These are phyloP conservation scores for Mercenaria mercenaria DNA, from an alignment of 1,140 invertebrate species.

Conservation along the genomic window DNA sequence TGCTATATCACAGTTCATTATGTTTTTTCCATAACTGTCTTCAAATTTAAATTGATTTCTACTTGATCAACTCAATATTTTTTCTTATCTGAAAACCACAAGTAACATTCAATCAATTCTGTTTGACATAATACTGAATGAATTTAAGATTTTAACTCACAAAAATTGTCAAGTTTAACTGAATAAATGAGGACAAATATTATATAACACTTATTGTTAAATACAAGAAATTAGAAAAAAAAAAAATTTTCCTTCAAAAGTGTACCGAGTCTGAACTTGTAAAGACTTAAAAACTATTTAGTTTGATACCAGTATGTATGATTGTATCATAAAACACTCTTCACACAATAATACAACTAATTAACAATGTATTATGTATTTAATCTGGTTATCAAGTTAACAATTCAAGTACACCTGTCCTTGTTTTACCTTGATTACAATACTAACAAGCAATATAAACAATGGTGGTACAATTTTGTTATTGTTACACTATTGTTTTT, in stretches of 20 bases:
- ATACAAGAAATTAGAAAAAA: no score
- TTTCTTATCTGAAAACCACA: constrained; percentile 63
- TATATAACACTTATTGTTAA: no score
- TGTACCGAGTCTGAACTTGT: no score
- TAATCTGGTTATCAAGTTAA: no score
- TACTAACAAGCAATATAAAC: neutral
- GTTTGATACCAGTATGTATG: no score
- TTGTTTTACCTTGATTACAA: neutral
- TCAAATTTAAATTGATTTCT: constrained; percentile 60
- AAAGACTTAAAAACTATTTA: no score
- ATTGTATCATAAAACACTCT: no score
- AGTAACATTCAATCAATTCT: constrained; percentile 53
- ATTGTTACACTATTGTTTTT: neutral
- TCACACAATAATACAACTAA: no score
- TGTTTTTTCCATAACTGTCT: neutral
- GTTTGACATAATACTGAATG: constrained; percentile 44
- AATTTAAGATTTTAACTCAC: neutral
- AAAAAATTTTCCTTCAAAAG: no score
- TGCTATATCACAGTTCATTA: constrained; percentile 30
- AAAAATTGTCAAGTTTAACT: neutral
- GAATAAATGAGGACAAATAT: neutral
- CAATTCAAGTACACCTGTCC: neutral
- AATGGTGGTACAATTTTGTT: neutral
- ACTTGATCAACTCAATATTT: constrained; percentile 59
- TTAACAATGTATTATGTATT: no score